phyloP scores from a whole-genome alignment of 92 coral and sea anemone genomes.

The Epizoanthus ramosus region DNA sequence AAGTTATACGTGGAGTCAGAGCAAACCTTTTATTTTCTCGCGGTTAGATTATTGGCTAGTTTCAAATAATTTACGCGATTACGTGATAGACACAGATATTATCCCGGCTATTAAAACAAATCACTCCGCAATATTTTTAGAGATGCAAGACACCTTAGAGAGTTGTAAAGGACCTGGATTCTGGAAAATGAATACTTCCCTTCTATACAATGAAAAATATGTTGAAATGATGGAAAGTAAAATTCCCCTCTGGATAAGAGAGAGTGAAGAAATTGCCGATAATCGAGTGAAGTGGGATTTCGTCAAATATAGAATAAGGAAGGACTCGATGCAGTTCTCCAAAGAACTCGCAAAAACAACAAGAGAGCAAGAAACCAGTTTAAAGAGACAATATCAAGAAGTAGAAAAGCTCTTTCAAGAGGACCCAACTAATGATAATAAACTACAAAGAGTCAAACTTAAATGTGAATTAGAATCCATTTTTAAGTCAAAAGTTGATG shows the following conservation, averaged over 20 bases:
- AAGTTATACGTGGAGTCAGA: constrained; percentile 24
- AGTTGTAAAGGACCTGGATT: constrained; percentile 17
- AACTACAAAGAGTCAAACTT: neutral
- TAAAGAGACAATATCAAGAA: constrained; percentile 19
- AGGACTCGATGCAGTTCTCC: constrained; percentile 5
- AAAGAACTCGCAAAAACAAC: constrained; percentile 10
- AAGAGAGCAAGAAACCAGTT: constrained; percentile 24
- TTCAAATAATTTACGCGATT: constrained; percentile 15
- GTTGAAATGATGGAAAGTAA: constrained; percentile 17
- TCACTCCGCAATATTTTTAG: constrained; percentile 25
- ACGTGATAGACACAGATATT: constrained; percentile 15
- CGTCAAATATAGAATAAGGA: constrained; percentile 3
- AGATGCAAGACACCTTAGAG: constrained; percentile 4
- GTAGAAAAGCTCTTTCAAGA: neutral
- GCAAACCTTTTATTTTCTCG: constrained; percentile 10
- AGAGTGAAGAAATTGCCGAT: constrained; percentile 7
- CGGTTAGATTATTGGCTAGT: constrained; percentile 31
- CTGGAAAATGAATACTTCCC: constrained; percentile 29
- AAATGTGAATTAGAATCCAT: neutral
- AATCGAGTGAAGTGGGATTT: constrained; percentile 15
- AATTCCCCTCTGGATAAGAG: neutral
- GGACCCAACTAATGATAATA: neutral
- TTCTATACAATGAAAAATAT: constrained; percentile 25
- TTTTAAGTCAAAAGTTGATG: constrained; percentile 25
- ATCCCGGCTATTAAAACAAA: constrained; percentile 24